Evolutionary conservation across 2,888 invertebrate genomes (phyloP), one percentile per base, ranked within the genome.

Genomic region (Melangyna quadrimaculata): DNA sequence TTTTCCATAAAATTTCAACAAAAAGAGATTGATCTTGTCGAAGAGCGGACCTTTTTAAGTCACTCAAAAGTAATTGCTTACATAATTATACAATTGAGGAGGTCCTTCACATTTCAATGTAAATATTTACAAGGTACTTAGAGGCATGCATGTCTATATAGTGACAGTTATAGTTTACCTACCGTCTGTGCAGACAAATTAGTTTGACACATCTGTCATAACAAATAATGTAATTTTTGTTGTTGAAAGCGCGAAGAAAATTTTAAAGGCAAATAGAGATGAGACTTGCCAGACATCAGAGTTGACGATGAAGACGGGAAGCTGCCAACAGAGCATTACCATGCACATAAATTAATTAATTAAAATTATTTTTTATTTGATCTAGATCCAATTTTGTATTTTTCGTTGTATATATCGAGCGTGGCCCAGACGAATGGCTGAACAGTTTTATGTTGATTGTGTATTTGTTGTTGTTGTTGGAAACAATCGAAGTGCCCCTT

Each of bases 331-430:
- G n/a, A n/a, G 51, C 14, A 82, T 83, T 78, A 57, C 32, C 73
- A 48, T 84, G 83, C 79, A 45, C 83, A 84, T 84, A 84, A 70
- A 45, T 84, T 84, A 57, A 57, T n/a, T n/a, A n/a, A n/a, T n/a
- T n/a, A n/a, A n/a, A n/a, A n/a, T n/a, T 70, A 70, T 84, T 57
- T 74, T 57, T 45, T 48, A 63, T 73, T 71, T 37, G 55, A 70
- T 74, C 55, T 63, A 24, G 17, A 67, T 67, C n/a, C 67, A 69
- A 69, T 74, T 57, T 35, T 51, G 8, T 69, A 61, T 53, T 48
- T 45, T 55, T 59, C 10, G 55, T 72, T 70, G 45, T 22, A n/a
- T n/a, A n/a, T n/a, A 51, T 35, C 19, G 10, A 51, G 22, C 22
- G 35, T 65, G 4, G 65, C 19, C 48, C 29, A 67, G 51, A 45